Conservation (phyloP, 2,797 vertebrate genomes). For the Melanotaenia pygmaea region DNA sequence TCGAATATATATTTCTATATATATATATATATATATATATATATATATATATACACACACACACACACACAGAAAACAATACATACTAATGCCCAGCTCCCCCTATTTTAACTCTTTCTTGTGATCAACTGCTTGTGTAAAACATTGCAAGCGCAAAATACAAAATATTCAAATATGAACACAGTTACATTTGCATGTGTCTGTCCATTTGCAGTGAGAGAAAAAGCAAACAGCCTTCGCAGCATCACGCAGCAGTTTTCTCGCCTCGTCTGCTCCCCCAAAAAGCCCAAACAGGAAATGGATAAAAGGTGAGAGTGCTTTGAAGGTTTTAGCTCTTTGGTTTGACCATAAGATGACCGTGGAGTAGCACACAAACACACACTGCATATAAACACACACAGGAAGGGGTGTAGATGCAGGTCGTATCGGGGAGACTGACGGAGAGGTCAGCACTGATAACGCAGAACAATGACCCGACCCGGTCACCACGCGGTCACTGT, state of each 20-base stretch:
- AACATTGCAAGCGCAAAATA: too few relatives aligned
- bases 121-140: too few relatives aligned
- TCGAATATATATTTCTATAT: too few relatives aligned
- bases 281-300: constrained; percentile 63
- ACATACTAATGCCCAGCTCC: too few relatives aligned
- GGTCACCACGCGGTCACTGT: constrained; percentile 60
- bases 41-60: too few relatives aligned
- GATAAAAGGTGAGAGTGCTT: constrained; percentile 68
- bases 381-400: constrained; percentile 44
- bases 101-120: too few relatives aligned
- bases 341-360: constrained; percentile 64
- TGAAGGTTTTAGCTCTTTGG: constrained; percentile 26
- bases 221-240: neutral
- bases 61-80: too few relatives aligned
- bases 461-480: constrained; percentile 76
- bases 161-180: too few relatives aligned
- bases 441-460: constrained; percentile 73
- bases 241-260: constrained; percentile 1
- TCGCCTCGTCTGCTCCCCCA: constrained; percentile 1
- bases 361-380: constrained; percentile 28
- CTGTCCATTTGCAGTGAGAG: neutral
- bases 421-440: constrained; percentile 59
- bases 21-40: too few relatives aligned
- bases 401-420: constrained; percentile 71
- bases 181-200: neutral